Conservation (phyloP, 2,797 vertebrate species). For the Epinephelus awoara region DNA sequence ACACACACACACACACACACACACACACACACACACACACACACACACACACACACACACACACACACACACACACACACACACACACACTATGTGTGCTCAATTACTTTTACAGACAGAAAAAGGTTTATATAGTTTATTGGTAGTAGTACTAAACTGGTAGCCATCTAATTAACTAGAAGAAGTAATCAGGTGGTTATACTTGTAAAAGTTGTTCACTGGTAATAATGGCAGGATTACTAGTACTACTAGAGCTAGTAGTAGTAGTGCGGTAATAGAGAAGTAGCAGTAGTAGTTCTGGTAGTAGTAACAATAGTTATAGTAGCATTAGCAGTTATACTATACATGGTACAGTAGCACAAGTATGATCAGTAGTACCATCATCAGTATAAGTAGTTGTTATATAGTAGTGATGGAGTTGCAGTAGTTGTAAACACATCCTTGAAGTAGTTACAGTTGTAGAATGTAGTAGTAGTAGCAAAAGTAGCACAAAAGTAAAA, state of each 20-base stretch:
- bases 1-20: slow-evolving; percentile 8
- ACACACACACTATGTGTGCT: not conserved
- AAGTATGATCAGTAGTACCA: not conserved
- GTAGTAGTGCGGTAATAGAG: not conserved
- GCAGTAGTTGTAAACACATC: not conserved
- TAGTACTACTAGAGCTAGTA: not conserved
- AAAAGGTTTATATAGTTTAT: not conserved
- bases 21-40: not conserved
- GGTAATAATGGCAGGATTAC: not conserved
- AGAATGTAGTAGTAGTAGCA: not conserved
- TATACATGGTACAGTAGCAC: not conserved
- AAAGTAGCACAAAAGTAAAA: not conserved
- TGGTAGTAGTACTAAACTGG: not conserved
- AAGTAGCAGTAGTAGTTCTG: not conserved
- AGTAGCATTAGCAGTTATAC: not conserved
- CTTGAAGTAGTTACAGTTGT: not conserved
- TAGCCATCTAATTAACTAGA: not conserved
- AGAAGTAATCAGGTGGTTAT: not conserved
- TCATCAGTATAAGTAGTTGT: not conserved
- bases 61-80: slow-evolving; percentile 6
- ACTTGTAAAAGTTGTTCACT: not conserved
- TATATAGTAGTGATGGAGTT: not conserved
- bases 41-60: slow-evolving; percentile 2
- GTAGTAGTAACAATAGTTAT: not conserved
- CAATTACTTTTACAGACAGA: slow-evolving; percentile 21